Base-by-base conservation (phyloP, 2,888 invertebrate species). In the Coelogynopora nodosa region DNA sequence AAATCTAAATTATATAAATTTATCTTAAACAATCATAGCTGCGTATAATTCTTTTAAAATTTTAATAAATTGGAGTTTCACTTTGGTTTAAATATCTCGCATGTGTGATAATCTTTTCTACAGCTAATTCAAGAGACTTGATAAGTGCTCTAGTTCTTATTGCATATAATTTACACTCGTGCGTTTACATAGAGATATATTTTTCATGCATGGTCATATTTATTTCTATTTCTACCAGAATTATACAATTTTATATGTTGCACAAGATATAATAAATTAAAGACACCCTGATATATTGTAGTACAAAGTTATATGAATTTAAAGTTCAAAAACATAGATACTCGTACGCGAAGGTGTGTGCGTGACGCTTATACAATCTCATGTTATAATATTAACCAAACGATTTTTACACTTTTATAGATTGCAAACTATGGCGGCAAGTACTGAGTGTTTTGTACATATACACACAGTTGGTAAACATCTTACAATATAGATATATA, bases 81-180 rank as follows among this genome's bases (percentile, higher is more conserved):
- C 74, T 74, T 74, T 74, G 74, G 23, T 74, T 74, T 74, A 74
- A 49, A 74, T 74, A 23, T 74, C 74, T 74, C 27, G 74, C 74
- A 74, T 74, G 74, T 74, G 5, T 74, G 74, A 74, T 74, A 74
- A 74, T 74, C 74, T 74, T 74, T 74, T 74, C 74, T n/a, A 74
- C 74, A 74, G 74, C 74, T 49, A 10, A 49, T 49, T 49, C 18
- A 49, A 18, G 49, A 49, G 49, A 49, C 49, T 49, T 49, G 49
- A 49, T 49, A 49, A 49, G 49, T 49, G 49, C 49, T 74, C 74
- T 74, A 74, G 74, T 74, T 74, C 74, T 13, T 74, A 74, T 74
- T 74, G 74, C 74, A 13, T 74, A 74, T 74, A 74, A 74, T 74
- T 74, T 74, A 74, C 74, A 74, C 74, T 74, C 74, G 74, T 74